A percentile compares a stretch with the other conserved stretches of the same genome.
Evolutionary conservation across 1,140 invertebrate genomes (phyloP).

Genomic region (Hirudo medicinalis): DNA sequence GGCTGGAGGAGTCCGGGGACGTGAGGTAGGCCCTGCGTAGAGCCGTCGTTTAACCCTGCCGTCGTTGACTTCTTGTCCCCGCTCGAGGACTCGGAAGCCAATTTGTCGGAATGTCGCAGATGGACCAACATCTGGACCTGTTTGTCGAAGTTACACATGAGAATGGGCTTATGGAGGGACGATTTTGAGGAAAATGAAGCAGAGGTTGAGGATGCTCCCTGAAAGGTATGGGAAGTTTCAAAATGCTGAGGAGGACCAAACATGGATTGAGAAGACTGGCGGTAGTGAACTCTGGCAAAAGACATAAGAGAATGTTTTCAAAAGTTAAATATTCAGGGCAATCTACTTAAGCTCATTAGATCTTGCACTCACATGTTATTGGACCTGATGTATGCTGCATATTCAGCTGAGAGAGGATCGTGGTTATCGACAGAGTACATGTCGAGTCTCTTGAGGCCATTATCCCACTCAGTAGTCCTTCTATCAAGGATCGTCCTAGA

Average conservation of each 20-base stretch:
- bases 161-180: background rate
- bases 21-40: no score
- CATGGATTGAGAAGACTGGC: background rate
- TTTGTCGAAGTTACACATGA: background rate
- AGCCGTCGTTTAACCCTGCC: no score
- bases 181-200: background rate
- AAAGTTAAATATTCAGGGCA: no score
- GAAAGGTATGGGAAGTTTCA: background rate
- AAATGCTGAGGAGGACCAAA: background rate
- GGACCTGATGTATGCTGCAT: slow-evolving; percentile 34
- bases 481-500: slow-evolving; percentile 62
- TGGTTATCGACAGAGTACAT: slow-evolving; percentile 25
- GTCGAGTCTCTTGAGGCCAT: slow-evolving; percentile 43
- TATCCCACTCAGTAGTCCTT: slow-evolving; percentile 54
- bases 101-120: no score
- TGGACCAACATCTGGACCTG: no score
- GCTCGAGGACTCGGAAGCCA: no score
- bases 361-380: slow-evolving; percentile 35
- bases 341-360: no score
- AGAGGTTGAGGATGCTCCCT: background rate
- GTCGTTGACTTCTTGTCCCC: no score
- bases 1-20: no score
- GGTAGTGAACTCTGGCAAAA: background rate
- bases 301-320: background rate
- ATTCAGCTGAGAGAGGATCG: slow-evolving; percentile 31